phyloP scores from a whole-genome alignment of 1,140 invertebrate genomes.

The Choristoneura fumiferana region DNA sequence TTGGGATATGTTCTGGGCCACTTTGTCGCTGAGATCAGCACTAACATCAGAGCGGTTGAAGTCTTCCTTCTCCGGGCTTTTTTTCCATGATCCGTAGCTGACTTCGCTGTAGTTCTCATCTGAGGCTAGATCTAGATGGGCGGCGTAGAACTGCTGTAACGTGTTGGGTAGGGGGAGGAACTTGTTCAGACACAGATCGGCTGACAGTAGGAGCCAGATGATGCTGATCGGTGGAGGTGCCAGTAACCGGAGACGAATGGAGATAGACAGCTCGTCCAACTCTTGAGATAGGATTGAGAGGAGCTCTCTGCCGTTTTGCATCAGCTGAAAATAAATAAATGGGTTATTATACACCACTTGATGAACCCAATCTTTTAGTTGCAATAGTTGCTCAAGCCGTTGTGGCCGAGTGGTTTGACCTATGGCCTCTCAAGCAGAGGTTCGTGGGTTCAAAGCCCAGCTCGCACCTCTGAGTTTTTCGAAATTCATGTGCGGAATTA shows the following conservation, averaged over 20 bases:
- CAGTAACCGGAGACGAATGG: constrained; percentile 57
- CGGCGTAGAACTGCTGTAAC: constrained; percentile 67
- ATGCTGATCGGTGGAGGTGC: constrained; percentile 58
- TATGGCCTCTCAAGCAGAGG: no score
- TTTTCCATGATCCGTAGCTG: constrained; percentile 69
- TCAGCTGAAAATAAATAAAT: constrained; percentile 50
- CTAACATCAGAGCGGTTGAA: constrained; percentile 28
- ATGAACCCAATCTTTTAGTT: no score
- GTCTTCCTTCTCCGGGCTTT: constrained; percentile 48
- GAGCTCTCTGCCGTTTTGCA: constrained; percentile 69
- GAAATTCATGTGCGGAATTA: no score
- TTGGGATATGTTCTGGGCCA: constrained; percentile 50
- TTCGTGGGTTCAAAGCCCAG: no score
- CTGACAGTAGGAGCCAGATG: constrained; percentile 64
- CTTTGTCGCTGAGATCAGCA: constrained; percentile 39
- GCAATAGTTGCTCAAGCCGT: no score
- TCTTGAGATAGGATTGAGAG: constrained; percentile 56
- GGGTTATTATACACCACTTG: no score
- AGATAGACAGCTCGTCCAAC: constrained; percentile 64
- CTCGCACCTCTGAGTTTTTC: no score
- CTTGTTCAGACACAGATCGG: constrained; percentile 67
- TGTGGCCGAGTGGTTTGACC: no score
- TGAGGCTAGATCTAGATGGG: constrained; percentile 55
- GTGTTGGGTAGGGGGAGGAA: constrained; percentile 67
- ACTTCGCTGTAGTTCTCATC: constrained; percentile 68